These are phyloP conservation scores for Leptestheria dahalacensis DNA, from an alignment of 1,140 invertebrate genomes.

Conservation along the genomic window DNA sequence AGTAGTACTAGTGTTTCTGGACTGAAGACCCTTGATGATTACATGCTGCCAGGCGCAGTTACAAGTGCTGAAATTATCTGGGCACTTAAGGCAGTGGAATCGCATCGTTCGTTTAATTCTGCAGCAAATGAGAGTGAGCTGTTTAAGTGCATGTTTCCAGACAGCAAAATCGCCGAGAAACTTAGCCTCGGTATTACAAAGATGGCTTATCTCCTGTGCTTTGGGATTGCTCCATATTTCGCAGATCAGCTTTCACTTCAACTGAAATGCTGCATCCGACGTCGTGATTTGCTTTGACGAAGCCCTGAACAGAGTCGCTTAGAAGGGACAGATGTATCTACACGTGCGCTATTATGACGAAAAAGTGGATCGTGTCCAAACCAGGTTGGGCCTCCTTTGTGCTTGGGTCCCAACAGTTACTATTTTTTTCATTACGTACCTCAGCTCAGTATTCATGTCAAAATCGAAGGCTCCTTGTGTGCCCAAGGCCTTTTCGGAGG, in stretches of 20 bases:
- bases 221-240: background rate
- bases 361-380: constrained; percentile 10
- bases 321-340: constrained; percentile 20
- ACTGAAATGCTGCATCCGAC: background rate
- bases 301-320: constrained; percentile 15
- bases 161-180: background rate
- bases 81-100: too few species aligned
- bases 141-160: background rate
- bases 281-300: constrained; percentile 19
- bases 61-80: too few species aligned
- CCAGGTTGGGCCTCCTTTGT: too few species aligned
- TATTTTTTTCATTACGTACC: too few species aligned
- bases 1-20: too few species aligned
- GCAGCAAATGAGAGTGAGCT: background rate
- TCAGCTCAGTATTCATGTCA: constrained; percentile 16
- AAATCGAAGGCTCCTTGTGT: constrained; percentile 18
- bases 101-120: too few species aligned
- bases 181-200: background rate
- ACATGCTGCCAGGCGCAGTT: too few species aligned
- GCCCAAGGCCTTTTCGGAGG: constrained; percentile 15
- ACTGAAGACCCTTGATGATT: too few species aligned
- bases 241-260: background rate
- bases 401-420: too few species aligned
- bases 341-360: constrained; percentile 17
- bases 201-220: background rate